These are phyloP conservation scores for Centrocercus urophasianus DNA, from an alignment of 2,113 vertebrate species.

Conservation along the genomic window DNA sequence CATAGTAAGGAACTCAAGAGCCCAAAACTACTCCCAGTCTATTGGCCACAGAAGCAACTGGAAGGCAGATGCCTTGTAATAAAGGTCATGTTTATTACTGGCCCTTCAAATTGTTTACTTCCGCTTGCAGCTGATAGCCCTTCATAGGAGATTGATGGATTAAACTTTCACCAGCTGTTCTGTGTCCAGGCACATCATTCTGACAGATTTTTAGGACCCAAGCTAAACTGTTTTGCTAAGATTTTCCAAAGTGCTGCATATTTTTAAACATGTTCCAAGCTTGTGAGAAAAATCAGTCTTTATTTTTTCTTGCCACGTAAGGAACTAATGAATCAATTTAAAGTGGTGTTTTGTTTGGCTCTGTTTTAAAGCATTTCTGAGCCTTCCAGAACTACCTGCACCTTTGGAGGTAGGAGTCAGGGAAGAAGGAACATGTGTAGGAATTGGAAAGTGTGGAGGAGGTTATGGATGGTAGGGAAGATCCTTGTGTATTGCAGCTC, in stretches of 20 bases:
- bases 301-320: neutral
- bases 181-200: neutral
- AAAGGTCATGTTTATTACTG: conserved; percentile 14
- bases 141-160: neutral
- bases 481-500: neutral
- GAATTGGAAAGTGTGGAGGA: neutral
- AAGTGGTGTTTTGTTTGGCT: neutral
- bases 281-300: neutral
- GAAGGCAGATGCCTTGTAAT: neutral
- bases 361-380: neutral
- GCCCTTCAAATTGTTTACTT: conserved; percentile 3
- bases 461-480: neutral
- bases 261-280: neutral
- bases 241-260: neutral
- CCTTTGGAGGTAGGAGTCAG: neutral
- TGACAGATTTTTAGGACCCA: neutral
- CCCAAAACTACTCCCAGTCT: neutral
- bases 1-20: neutral
- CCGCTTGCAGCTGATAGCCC: neutral
- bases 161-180: conserved; percentile 29
- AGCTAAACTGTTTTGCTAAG: neutral
- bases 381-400: neutral
- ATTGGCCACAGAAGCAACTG: neutral
- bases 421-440: neutral
- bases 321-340: neutral